Conservation (phyloP, 1,140 invertebrate species). For the Pristionchus pacificus region DNA sequence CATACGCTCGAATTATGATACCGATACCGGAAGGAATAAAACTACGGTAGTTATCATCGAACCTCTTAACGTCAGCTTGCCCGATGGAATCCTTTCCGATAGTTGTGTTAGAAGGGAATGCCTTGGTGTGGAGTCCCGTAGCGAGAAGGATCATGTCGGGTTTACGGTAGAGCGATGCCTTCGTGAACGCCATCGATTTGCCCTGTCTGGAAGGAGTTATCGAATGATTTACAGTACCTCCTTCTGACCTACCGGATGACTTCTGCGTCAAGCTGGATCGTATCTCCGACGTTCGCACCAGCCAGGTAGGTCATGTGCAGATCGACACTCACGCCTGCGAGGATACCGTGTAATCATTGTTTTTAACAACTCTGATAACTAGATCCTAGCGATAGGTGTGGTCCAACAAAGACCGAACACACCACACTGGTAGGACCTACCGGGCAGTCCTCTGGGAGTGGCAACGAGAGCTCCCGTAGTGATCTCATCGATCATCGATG, state of each 20-base stretch:
- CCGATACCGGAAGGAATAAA: too few relatives aligned
- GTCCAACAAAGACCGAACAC: neutral
- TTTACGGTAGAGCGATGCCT: conserved; percentile 34
- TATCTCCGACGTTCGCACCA: conserved; percentile 72
- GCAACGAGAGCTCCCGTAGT: conserved; percentile 71
- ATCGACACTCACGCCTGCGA: conserved; percentile 72
- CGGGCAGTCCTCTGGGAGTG: conserved; percentile 61
- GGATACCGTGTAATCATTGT: conserved; percentile 32
- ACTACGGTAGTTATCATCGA: too few relatives aligned
- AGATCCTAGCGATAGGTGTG: neutral
- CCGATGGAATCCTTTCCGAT: too few relatives aligned
- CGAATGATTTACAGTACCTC: conserved; percentile 71
- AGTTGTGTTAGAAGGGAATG: too few relatives aligned
- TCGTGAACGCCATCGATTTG: conserved; percentile 70
- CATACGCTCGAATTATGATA: too few relatives aligned
- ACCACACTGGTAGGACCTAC: too few relatives aligned
- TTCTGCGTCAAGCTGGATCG: conserved; percentile 71
- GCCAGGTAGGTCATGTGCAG: conserved; percentile 69
- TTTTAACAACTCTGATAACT: neutral
- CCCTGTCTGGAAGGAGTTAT: too few relatives aligned
- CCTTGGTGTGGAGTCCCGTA: conserved; percentile 31
- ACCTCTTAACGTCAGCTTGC: too few relatives aligned
- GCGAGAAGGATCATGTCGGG: conserved; percentile 29
- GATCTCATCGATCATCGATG: conserved; percentile 74
- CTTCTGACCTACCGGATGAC: conserved; percentile 68